Evolutionary conservation across 1,140 invertebrate genomes (phyloP).

Genomic region (Drosophila takahashii): DNA sequence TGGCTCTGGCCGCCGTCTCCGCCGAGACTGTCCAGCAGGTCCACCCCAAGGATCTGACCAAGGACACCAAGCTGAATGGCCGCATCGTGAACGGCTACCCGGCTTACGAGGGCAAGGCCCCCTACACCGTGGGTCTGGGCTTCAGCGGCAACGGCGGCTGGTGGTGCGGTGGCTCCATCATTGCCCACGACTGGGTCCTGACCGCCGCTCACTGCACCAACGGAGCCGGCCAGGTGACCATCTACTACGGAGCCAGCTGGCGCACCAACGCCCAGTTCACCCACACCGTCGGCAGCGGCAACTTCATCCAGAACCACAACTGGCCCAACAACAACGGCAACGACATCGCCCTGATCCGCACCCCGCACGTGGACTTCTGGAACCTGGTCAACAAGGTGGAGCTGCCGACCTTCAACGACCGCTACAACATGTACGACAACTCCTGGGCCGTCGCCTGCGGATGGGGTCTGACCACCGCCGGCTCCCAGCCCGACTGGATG

Average conservation of each 20-base stretch:
- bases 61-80: slow-evolving; percentile 51
- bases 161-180: slow-evolving; percentile 85
- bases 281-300: slow-evolving; percentile 29
- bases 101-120: slow-evolving; percentile 84
- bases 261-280: slow-evolving; percentile 57
- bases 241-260: slow-evolving; percentile 65
- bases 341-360: slow-evolving; percentile 56
- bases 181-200: slow-evolving; percentile 85
- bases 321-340: slow-evolving; percentile 9
- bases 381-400: slow-evolving; percentile 57
- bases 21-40: slow-evolving; percentile 26
- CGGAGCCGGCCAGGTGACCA: slow-evolving; percentile 25
- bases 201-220: slow-evolving; percentile 87
- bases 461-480: slow-evolving; percentile 53
- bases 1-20: slow-evolving; percentile 32
- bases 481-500: slow-evolving; percentile 43
- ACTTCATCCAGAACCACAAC: slow-evolving; percentile 47
- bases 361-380: slow-evolving; percentile 52
- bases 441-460: slow-evolving; percentile 59
- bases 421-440: slow-evolving; percentile 48
- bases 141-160: slow-evolving; percentile 58
- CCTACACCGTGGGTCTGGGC: slow-evolving; percentile 85
- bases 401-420: slow-evolving; percentile 53
- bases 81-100: slow-evolving; percentile 72
- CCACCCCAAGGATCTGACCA: slow-evolving; percentile 37